A percentile compares a stretch with the other conserved stretches of the same genome.
Evolutionary conservation across 37 sponge, comb jelly and placozoan species (phyloP).

Genomic region (Agelas oroides): DNA sequence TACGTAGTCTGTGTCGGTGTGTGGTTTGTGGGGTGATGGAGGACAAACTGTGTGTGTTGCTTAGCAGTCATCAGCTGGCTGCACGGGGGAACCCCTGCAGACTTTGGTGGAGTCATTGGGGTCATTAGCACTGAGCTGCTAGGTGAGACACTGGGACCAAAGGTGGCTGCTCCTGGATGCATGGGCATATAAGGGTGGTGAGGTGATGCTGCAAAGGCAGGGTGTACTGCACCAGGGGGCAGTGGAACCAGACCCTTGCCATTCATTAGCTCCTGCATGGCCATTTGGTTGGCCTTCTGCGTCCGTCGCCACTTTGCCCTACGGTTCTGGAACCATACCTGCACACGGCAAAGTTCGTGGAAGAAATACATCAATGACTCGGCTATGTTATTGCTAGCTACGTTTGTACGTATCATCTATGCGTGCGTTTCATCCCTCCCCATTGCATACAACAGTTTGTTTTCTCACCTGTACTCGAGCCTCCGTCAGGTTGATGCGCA

Average conservation of each 20-base stretch:
- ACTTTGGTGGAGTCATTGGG: constrained; percentile 60
- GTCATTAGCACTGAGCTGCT: constrained; percentile 86
- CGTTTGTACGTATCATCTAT: too few species aligned
- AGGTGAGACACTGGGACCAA: constrained; percentile 62
- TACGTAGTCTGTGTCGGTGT: constrained; percentile 23
- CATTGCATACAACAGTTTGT: too few species aligned
- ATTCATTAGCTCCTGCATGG: constrained; percentile 76
- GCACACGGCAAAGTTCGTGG: background rate
- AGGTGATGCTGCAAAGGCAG: constrained; percentile 1
- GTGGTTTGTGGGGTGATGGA: constrained; percentile 64
- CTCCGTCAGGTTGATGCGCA: constrained; percentile 88
- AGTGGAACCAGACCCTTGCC: constrained; percentile 57
- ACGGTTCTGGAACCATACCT: constrained; percentile 92
- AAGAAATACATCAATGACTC: background rate
- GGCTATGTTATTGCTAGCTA: too few species aligned
- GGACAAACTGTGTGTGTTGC: constrained; percentile 48
- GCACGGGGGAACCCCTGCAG: constrained; percentile 68
- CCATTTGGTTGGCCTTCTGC: constrained; percentile 87
- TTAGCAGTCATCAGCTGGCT: constrained; percentile 12
- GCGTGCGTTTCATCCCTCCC: too few species aligned
- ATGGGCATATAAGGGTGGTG: constrained; percentile 64
- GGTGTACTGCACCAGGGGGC: constrained; percentile 28
- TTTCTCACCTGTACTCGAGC: constrained; percentile 92
- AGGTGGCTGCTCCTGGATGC: constrained; percentile 25
- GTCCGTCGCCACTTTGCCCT: constrained; percentile 87